These are phyloP conservation scores for Euphysa ruthae DNA, from an alignment of 30 jellyfish, hydroid and myxozoan genomes.

Conservation along the genomic window DNA sequence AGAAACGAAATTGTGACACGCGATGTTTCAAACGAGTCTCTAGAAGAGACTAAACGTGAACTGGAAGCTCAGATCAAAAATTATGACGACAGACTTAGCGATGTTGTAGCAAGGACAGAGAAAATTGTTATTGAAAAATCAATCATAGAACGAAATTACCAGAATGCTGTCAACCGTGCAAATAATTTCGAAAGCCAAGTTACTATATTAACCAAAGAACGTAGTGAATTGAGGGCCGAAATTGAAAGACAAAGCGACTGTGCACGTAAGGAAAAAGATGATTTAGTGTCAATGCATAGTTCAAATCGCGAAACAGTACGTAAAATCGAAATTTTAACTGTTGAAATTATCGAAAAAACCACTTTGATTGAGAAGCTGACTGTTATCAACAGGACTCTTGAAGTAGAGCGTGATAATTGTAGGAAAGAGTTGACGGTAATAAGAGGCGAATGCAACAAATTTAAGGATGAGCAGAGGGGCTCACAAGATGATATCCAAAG, in stretches of 20 bases:
- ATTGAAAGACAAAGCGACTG: constrained; percentile 61
- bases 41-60: constrained; percentile 74
- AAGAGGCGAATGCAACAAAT: constrained; percentile 33
- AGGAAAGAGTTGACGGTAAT: constrained; percentile 50
- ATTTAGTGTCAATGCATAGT: constrained; percentile 28
- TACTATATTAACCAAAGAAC: constrained; percentile 52
- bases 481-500: constrained; percentile 62
- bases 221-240: constrained; percentile 51
- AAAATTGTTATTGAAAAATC: constrained; percentile 55
- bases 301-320: constrained; percentile 53
- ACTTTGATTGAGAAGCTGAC: constrained; percentile 78
- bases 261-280: constrained; percentile 61
- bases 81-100: constrained; percentile 37
- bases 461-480: constrained; percentile 40
- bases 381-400: constrained; percentile 60
- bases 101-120: constrained; percentile 67
- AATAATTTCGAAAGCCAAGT: constrained; percentile 60
- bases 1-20: constrained; percentile 60
- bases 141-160: constrained; percentile 69
- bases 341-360: constrained; percentile 80
- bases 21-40: constrained; percentile 72
- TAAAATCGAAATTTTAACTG: constrained; percentile 55
- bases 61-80: constrained; percentile 48
- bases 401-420: constrained; percentile 71
- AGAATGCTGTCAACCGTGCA: constrained; percentile 40